phyloP scores from a whole-genome alignment of 2,888 invertebrate species.

The Nematopogon swammerdamellus region DNA sequence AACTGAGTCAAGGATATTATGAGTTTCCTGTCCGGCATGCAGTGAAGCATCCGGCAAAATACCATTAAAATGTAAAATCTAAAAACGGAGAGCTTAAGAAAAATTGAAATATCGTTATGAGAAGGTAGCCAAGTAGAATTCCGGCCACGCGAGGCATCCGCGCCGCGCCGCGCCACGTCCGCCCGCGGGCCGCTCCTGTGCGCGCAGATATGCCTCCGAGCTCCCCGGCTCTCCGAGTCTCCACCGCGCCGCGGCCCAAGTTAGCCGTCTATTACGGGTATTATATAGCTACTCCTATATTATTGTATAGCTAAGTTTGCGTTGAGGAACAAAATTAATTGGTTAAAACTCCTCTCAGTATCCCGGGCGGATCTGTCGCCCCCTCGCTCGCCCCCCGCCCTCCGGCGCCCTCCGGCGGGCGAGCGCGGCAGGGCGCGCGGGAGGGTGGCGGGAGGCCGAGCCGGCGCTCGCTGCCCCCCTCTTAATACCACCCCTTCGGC shows the following conservation, averaged over 20 bases:
- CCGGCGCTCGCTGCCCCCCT: constrained; percentile 22
- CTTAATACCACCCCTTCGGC: constrained; percentile 35
- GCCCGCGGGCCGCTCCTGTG: too few relatives aligned
- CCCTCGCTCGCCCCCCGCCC: constrained; percentile 10
- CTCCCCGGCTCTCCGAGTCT: too few relatives aligned
- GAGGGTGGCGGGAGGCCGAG: too few relatives aligned
- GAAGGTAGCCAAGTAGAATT: constrained; percentile 25
- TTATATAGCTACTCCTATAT: constrained; percentile 58
- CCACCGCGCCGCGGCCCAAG: not conserved
- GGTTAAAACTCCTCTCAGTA: constrained; percentile 61
- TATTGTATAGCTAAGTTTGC: constrained; percentile 58
- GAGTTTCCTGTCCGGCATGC: too few relatives aligned
- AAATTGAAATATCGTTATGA: constrained; percentile 56
- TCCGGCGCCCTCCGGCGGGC: constrained; percentile 15
- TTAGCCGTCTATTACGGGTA: not conserved
- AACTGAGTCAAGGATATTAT: too few relatives aligned
- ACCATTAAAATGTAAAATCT: too few relatives aligned
- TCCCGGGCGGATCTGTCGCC: constrained; percentile 44
- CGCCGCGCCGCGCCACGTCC: constrained; percentile 20
- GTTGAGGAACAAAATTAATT: constrained; percentile 61
- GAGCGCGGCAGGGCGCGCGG: too few relatives aligned
- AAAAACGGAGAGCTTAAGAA: constrained; percentile 57
- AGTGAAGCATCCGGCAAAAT: too few relatives aligned
- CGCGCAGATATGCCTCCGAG: too few relatives aligned
- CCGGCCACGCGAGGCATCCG: constrained; percentile 34